These are phyloP conservation scores for Habrosyne pyritoides DNA, from an alignment of 2,888 invertebrate species.

Conservation along the genomic window DNA sequence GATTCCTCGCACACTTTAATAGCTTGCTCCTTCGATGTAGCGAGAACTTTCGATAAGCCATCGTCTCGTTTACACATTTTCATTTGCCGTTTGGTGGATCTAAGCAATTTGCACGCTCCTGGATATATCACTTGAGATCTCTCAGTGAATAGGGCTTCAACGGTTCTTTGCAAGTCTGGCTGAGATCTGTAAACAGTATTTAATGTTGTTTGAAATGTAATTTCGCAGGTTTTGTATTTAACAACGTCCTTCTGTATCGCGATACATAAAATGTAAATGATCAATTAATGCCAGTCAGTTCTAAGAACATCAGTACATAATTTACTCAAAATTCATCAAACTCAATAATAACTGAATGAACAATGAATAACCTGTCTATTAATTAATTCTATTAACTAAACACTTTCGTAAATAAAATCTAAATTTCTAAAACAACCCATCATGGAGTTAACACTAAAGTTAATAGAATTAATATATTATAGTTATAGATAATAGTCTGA, in stretches of 20 bases:
- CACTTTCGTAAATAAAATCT: not conserved
- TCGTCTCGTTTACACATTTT: constrained; percentile 85
- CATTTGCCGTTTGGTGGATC: constrained; percentile 83
- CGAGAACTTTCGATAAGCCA: constrained; percentile 79
- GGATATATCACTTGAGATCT: constrained; percentile 62
- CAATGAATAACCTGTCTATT: too few relatives aligned
- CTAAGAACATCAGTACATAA: not conserved
- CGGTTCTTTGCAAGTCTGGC: constrained; percentile 68
- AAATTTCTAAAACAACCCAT: not conserved
- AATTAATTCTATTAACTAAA: too few relatives aligned
- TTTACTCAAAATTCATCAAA: not conserved
- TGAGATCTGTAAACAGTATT: constrained; percentile 59
- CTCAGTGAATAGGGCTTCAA: constrained; percentile 66
- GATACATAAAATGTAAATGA: not conserved
- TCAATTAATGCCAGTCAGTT: not conserved
- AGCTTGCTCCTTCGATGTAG: constrained; percentile 83
- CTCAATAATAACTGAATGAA: too few relatives aligned
- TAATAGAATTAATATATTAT: constrained; percentile 3
- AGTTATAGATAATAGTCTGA: constrained; percentile 16
- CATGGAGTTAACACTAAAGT: not conserved
- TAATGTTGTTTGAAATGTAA: not conserved
- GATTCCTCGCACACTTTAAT: constrained; percentile 85
- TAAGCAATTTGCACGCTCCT: constrained; percentile 83
- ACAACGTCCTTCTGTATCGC: not conserved
- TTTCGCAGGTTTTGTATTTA: not conserved